Evolutionary conservation across 2,888 invertebrate genomes (phyloP), one percentile per base, ranked within the genome.

Genomic region (Oscheius myriophilus): DNA sequence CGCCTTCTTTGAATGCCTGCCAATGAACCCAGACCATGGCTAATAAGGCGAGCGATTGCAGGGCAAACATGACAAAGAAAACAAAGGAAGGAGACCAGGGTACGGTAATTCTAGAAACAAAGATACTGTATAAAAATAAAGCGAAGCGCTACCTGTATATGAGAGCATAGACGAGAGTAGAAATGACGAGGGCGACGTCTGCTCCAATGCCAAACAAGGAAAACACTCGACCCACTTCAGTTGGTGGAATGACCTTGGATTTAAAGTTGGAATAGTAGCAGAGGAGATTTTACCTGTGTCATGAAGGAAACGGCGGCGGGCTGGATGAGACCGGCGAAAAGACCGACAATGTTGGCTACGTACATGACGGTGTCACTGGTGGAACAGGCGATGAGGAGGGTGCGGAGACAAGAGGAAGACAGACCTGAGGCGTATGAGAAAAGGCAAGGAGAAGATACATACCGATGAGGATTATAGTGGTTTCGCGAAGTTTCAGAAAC

Each of bases 271-370:
- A 46, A 46, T 3, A 46, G 11, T 4, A 11, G 18, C 21, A 21
- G 9, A 33, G 18, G 11, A 11, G 23, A 11, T 1, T n/a, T n/a
- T 21, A 67, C 72, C 63, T 75, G 75, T 18, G 69, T 55, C 39
- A 75, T 71, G 45, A 76, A 80, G 12, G 80, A 79, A n/a, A 78
- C 76, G 21, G 55, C 68, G 11, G 80, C 80, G 21, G 80, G 80
- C 58, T 76, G 78, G 11, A 79, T 72, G 4, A 81, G 46, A 0
- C 80, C 80, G 3, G 71, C 63, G 64, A 81, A 79, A 12, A 72
- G 33, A 9, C 80, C 80, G 12, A 67, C 66, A 0, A 67, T 71
- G 41, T 80, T 75, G 25, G 80, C 80, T 4, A 76, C 39, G 53
- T 81, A 81, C 80, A 80, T 81, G 43, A 75, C 68, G 57, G 54